Conservation (phyloP, 53 echinoderm and acorn worm genomes). For the Echinarachnius parma region DNA sequence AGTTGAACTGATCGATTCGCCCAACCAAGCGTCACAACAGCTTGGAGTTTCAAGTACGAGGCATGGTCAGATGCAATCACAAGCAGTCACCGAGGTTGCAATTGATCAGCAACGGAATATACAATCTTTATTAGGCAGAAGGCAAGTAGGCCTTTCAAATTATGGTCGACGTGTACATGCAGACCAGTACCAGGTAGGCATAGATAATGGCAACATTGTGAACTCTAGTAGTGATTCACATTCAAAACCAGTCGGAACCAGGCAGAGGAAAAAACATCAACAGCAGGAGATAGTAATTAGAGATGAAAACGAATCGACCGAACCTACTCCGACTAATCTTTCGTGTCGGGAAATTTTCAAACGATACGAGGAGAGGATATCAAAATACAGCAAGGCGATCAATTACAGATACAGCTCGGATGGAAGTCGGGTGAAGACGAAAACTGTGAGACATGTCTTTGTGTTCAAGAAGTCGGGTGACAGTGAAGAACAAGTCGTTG, state of each 20-base stretch:
- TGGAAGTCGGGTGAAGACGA: conserved; percentile 10
- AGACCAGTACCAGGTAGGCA: too few species aligned
- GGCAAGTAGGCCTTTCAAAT: too few species aligned
- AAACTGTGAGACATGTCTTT: conserved; percentile 16
- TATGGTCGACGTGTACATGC: background rate
- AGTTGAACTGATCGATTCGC: background rate
- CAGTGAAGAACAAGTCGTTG: too few species aligned
- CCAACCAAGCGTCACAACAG: conserved; percentile 13
- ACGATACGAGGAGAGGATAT: conserved; percentile 1
- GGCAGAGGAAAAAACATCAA: background rate
- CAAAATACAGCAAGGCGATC: conserved; percentile 29
- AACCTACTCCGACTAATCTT: background rate
- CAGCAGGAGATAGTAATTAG: background rate
- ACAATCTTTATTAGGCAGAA: too few species aligned
- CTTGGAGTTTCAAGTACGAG: conserved; percentile 8
- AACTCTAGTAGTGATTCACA: conserved; percentile 16
- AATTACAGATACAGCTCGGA: conserved; percentile 6
- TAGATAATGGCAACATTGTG: conserved; percentile 11
- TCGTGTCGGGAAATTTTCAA: conserved; percentile 21
- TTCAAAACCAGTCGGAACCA: background rate
- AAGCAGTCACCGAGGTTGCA: background rate
- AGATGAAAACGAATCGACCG: background rate
- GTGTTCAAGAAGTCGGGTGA: conserved; percentile 1
- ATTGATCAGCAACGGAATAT: too few species aligned
- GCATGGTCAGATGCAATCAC: background rate